Evolutionary conservation across 2,113 vertebrate species (phyloP), one percentile per base, ranked within the genome.

Genomic region (Chascanopsetta lugubris): DNA sequence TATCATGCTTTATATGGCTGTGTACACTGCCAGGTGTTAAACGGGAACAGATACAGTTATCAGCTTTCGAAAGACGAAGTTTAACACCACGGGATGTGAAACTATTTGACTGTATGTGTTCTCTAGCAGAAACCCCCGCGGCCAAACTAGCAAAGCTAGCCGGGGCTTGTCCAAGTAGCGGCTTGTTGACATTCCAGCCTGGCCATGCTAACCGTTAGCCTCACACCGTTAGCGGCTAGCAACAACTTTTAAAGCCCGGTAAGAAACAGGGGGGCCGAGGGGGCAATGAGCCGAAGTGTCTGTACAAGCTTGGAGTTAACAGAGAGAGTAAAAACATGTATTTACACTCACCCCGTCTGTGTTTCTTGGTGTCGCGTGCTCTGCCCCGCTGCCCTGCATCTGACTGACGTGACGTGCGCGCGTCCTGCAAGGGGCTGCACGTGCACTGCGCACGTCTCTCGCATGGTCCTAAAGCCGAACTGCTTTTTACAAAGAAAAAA

Each of bases 381-480:
- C n/a, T 70, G 65, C 69, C 75, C 84, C 47, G 76, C 50, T 57
- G 38, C 64, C 32, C 59, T 45, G 76, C 79, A 80, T 85, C 89
- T 77, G 82, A 83, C 80, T 72, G 80, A 73, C 79, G 75, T 86
- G 87, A 84, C 88, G 83, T 80, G 73, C 59, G 63, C 82, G 77
- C 69, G 10, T 47, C 66, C 69, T 2, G 17, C 42, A 3, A 21
- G 45, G 27, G 47, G 50, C 38, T 42, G 58, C 65, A 50, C 63
- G 77, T 61, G 71, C 69, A 63, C 88, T 36, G 20, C 5, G 21
- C 20, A 30, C 24, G 42, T n/a, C 4, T 25, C 15, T n/a, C 7
- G 6, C 27, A 0, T 8, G 83, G 86, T 87, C 90, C 76, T 76
- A 85, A 75, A 70, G 74, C 22, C 79, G 56, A 51, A 10, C 15